Conservation (phyloP, 2,888 invertebrate genomes). For the Apamea monoglypha region DNA sequence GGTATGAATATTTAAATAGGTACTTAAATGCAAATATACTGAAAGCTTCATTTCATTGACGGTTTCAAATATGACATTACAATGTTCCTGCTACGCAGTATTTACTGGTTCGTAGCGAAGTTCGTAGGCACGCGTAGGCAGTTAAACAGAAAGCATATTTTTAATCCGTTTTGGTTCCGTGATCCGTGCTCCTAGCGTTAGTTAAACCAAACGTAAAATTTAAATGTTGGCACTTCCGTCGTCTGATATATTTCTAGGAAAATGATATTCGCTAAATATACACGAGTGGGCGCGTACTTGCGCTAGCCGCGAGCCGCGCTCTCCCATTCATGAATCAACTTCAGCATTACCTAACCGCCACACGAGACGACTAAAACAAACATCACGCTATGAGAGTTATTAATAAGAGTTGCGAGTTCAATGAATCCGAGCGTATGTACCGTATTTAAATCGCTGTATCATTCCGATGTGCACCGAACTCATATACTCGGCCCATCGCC, state of each 20-base stretch:
- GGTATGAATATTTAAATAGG: conserved; percentile 48
- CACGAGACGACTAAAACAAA: conserved; percentile 86
- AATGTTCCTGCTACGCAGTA: conserved; percentile 34
- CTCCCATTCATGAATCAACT: conserved; percentile 90
- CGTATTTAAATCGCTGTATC: conserved; percentile 82
- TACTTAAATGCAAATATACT: conserved; percentile 40
- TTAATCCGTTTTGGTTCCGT: conserved; percentile 33
- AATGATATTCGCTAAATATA: conserved; percentile 88
- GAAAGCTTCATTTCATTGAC: conserved; percentile 20
- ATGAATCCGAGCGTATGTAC: conserved; percentile 82
- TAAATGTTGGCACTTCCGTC: conserved; percentile 84
- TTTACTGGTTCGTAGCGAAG: conserved; percentile 39
- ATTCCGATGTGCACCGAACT: conserved; percentile 76
- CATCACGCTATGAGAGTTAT: conserved; percentile 86
- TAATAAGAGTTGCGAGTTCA: conserved; percentile 89
- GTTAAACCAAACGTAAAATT: conserved; percentile 76
- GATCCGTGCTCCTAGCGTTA: conserved; percentile 65
- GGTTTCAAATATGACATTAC: conserved; percentile 8
- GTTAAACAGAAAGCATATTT: conserved; percentile 41
- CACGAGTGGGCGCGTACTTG: conserved; percentile 78
- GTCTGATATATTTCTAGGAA: conserved; percentile 86
- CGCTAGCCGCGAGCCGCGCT: conserved; percentile 76
- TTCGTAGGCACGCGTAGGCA: conserved; percentile 42
- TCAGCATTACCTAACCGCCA: conserved; percentile 88
- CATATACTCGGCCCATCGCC: conserved; percentile 69